phyloP scores from a whole-genome alignment of 2,888 invertebrate genomes.

The Shargacucullia verbasci region DNA sequence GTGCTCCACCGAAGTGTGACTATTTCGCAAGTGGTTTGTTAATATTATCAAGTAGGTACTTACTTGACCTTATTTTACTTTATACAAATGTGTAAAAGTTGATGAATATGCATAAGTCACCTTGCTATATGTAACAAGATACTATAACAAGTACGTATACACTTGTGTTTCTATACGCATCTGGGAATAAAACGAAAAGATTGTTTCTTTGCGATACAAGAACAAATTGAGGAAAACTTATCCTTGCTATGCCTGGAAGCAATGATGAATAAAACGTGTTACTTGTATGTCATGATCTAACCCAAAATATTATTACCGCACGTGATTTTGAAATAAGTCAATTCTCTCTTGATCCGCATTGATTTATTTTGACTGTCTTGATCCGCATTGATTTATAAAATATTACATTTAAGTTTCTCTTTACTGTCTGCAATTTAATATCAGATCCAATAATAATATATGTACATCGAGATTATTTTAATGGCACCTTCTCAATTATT shows the following conservation, averaged over 20 bases:
- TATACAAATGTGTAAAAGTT: conserved; percentile 52
- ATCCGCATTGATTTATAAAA: too few species aligned
- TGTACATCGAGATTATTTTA: conserved; percentile 34
- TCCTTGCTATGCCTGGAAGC: conserved; percentile 8
- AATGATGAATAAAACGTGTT: conserved; percentile 3
- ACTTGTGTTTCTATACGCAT: conserved; percentile 22
- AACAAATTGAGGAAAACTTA: conserved; percentile 14
- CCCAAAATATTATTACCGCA: conserved; percentile 7
- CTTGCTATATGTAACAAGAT: conserved; percentile 25
- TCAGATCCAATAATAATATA: conserved; percentile 23
- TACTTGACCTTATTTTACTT: conserved; percentile 54
- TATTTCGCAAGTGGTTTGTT: conserved; percentile 68
- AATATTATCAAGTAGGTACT: conserved; percentile 55
- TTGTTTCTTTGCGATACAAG: background rate
- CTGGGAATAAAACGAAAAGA: conserved; percentile 12
- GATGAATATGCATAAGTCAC: conserved; percentile 38
- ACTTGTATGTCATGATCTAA: conserved; percentile 14
- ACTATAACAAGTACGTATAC: background rate
- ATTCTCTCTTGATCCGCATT: background rate
- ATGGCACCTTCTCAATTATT: conserved; percentile 44
- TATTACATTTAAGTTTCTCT: background rate
- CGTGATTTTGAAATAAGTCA: conserved; percentile 2
- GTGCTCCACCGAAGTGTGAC: conserved; percentile 68
- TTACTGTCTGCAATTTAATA: conserved; percentile 15
- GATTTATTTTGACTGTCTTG: background rate